These are phyloP conservation scores for Geodia barretti DNA, from an alignment of 37 sponge, comb jelly and placozoan species.

Conservation along the genomic window DNA sequence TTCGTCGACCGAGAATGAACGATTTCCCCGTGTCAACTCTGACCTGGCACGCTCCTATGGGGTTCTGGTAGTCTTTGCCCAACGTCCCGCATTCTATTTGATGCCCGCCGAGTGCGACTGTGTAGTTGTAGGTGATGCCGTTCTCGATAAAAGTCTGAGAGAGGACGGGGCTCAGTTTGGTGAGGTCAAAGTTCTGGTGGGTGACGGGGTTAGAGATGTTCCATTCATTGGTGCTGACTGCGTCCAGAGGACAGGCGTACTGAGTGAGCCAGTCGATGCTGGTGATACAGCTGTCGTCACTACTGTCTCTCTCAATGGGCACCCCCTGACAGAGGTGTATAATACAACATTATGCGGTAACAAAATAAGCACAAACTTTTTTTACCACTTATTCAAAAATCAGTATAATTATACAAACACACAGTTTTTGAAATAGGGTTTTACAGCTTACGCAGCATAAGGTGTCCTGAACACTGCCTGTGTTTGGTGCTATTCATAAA, in stretches of 20 bases:
- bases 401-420: too few species aligned
- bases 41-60: conserved; percentile 43
- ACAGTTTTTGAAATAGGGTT: too few species aligned
- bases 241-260: conserved; percentile 55
- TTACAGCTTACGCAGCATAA: too few species aligned
- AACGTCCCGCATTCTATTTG: conserved; percentile 1
- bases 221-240: conserved; percentile 5
- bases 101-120: conserved; percentile 32
- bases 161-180: conserved; percentile 6
- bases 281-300: conserved; percentile 22
- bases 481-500: too few species aligned
- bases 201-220: conserved; percentile 34
- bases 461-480: too few species aligned
- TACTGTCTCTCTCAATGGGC: conserved; percentile 8
- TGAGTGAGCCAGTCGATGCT: conserved; percentile 53
- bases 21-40: not conserved
- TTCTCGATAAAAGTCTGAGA: not conserved
- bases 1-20: conserved; percentile 16
- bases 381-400: not conserved
- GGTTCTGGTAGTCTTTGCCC: not conserved
- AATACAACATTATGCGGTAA: not conserved
- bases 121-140: conserved; percentile 30
- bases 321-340: conserved; percentile 45
- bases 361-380: not conserved
- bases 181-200: conserved; percentile 29